Base-by-base conservation (phyloP, 2,888 invertebrate species). In the Agapostemon virescens region DNA sequence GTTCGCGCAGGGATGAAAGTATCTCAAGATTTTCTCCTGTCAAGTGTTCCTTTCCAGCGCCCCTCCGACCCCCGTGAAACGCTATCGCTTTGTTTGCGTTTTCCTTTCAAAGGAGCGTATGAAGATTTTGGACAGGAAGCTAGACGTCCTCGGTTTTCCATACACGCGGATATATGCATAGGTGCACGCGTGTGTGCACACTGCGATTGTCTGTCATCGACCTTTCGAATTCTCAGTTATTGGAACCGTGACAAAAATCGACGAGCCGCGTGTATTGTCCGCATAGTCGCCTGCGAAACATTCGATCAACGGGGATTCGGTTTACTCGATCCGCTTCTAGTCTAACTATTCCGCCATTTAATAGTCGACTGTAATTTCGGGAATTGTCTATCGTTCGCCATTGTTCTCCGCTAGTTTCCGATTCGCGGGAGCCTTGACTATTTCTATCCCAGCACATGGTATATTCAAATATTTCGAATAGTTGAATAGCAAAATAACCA, bases 1-100 rank as follows among this genome's bases (percentile, higher is more conserved):
- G 75, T 76, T 64, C 70, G 61, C 15, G 61, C 64, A 38, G 20
- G 72, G 71, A 77, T 77, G 73, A 82, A 86, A 82, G 85, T 79
- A 69, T 86, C 77, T 80, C 76, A 49, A 79, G 76, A 77, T 78
- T 75, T 79, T 79, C 82, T 66, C 73, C 84, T 69, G 87, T 87
- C 84, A 85, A 81, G 81, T 69, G 71, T 67, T 74, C 75, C 71
- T 33, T 81, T 81, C 81, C 71, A 69, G 63, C 42, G 63, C 13
- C 82, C 30, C 66, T 30, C 45, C 38, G 45, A 5, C 30, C 20
- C 30, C 71, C 55, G 33, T 23, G 78, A 33, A 72, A 79, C 75
- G 83, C 83, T 83, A 75, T 83, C 83, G 83, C 83, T 83, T 83
- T 83, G 83, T 83, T 83, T 83, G 83, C 83, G 63, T 68, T 83